phyloP scores from a whole-genome alignment of 2,113 vertebrate species.

The Corydoras sp. region DNA sequence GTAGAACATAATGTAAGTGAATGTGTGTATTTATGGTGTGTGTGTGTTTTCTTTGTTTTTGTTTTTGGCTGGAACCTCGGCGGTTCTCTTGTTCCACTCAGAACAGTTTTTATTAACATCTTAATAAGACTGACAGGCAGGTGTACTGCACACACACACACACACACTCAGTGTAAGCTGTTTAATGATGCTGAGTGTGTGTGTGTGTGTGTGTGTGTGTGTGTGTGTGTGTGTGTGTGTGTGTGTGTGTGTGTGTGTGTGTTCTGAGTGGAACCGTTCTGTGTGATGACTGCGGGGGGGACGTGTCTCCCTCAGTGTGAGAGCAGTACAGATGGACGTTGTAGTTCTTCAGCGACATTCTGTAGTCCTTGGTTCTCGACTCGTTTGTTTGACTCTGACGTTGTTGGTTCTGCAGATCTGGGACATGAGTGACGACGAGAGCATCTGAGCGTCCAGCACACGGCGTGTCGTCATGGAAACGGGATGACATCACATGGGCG shows the following conservation, averaged over 20 bases:
- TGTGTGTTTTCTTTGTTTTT: not conserved
- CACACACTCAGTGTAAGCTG: not conserved
- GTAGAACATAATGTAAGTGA: not conserved
- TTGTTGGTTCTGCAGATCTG: conserved; percentile 75
- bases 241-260: too few relatives aligned
- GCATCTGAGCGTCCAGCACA: conserved; percentile 65
- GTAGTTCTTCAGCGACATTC: too few relatives aligned
- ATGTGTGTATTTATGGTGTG: not conserved
- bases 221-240: too few relatives aligned
- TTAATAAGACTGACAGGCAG: conserved; percentile 38
- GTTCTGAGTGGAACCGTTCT: too few relatives aligned
- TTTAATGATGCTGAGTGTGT: too few relatives aligned
- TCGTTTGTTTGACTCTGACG: not conserved
- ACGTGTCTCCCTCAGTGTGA: too few relatives aligned
- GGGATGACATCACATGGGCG: not conserved
- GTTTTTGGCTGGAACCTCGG: conserved; percentile 4
- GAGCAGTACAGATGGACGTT: too few relatives aligned
- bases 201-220: too few relatives aligned
- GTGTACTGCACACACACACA: conserved; percentile 18
- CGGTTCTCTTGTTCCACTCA: too few relatives aligned
- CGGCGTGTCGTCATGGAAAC: too few relatives aligned
- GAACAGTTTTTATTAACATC: conserved; percentile 41
- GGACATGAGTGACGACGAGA: conserved; percentile 99
- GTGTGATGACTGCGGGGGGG: too few relatives aligned
- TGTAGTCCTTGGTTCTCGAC: conserved; percentile 18